Percentiles rank a stretch among this genome's conserved stretches.
Evolutionary conservation across 2,888 invertebrate species (phyloP).

Genomic region (Marronus borbonicus): DNA sequence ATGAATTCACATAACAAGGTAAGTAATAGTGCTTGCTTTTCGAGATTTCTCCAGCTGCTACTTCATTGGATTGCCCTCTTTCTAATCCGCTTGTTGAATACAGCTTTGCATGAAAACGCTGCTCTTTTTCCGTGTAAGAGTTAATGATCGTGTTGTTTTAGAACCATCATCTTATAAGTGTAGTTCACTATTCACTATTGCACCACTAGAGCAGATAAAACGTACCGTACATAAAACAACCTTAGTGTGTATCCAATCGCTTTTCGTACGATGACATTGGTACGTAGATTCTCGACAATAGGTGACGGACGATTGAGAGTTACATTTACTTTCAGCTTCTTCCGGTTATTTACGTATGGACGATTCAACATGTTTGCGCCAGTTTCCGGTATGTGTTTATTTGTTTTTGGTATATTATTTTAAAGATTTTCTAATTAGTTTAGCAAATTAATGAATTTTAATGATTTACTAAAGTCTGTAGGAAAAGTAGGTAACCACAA

Average conservation of each 20-base stretch:
- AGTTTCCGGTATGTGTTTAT: conserved; percentile 25
- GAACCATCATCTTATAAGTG: conserved; percentile 22
- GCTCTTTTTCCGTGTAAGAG: conserved; percentile 46
- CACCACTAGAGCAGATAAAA: conserved; percentile 12
- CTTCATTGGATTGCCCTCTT: conserved; percentile 33
- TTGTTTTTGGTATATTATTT: neutral
- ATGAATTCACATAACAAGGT: conserved; percentile 12
- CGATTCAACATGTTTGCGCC: conserved; percentile 2
- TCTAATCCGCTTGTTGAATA: conserved; percentile 42
- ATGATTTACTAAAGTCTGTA: neutral
- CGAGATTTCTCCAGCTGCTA: conserved; percentile 45
- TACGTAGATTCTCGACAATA: conserved; percentile 19
- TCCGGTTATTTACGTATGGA: conserved; percentile 29
- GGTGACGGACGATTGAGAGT: neutral
- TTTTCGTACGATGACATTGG: conserved; percentile 21
- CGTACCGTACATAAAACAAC: conserved; percentile 7
- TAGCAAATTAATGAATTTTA: neutral
- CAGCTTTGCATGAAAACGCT: conserved; percentile 44
- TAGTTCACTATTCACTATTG: conserved; percentile 28
- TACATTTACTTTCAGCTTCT: conserved; percentile 42
- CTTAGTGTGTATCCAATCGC: conserved; percentile 12
- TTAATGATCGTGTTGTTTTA: conserved; percentile 43
- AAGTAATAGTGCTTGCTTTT: conserved; percentile 28
- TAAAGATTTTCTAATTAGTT: neutral
- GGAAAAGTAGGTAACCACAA: too few relatives aligned